These are phyloP conservation scores for Ashinkailepas kermadecensis DNA, from an alignment of 2,888 invertebrate species.

Conservation along the genomic window DNA sequence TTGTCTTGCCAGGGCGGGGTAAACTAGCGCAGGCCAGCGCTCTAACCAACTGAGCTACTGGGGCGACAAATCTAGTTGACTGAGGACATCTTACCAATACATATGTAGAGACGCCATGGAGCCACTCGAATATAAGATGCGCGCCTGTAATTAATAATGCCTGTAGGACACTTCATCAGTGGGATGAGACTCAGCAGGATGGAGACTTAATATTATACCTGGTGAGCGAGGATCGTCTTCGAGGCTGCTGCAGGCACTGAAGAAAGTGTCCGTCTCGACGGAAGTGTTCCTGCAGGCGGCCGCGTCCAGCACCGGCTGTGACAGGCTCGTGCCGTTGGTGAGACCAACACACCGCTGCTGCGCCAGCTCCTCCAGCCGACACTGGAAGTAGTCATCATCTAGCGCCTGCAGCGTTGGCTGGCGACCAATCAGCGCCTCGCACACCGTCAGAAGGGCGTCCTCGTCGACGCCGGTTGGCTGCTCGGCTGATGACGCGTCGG, in stretches of 20 bases:
- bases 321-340: not conserved
- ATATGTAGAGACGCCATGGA: too few species aligned
- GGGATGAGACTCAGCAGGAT: too few species aligned
- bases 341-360: not conserved
- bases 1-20: too few species aligned
- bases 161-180: too few species aligned
- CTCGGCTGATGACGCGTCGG: not conserved
- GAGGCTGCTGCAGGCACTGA: slow-evolving; percentile 14
- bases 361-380: slow-evolving; percentile 11
- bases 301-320: not conserved
- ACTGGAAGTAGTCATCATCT: slow-evolving; percentile 1
- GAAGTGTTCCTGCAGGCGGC: not conserved
- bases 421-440: not conserved
- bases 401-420: not conserved
- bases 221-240: not conserved
- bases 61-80: too few species aligned
- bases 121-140: too few species aligned
- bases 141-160: too few species aligned
- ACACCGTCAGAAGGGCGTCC: not conserved
- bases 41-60: too few species aligned
- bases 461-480: not conserved
- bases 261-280: not conserved
- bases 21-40: too few species aligned
- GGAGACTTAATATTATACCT: not conserved
- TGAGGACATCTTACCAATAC: too few species aligned